These are phyloP conservation scores for Catagonus wagneri DNA, from an alignment of 2,113 vertebrate species.

Conservation along the genomic window DNA sequence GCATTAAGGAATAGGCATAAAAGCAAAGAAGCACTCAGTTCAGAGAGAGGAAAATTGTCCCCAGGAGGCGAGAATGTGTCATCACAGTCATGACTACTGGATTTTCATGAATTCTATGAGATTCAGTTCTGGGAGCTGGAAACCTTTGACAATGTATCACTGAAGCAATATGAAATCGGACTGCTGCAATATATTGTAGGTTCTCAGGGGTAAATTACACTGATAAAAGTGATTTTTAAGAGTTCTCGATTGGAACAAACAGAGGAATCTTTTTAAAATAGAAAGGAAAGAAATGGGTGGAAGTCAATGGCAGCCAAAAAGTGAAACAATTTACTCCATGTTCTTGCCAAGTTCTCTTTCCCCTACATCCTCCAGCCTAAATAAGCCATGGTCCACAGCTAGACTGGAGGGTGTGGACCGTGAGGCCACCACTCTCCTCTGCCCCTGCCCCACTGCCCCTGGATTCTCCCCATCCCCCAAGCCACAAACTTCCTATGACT, in stretches of 20 bases:
- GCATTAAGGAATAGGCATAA: background rate
- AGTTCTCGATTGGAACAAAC: background rate
- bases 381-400: background rate
- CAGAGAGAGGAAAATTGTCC: background rate
- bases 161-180: background rate
- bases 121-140: background rate
- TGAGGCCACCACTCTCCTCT: background rate
- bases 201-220: background rate
- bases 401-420: background rate
- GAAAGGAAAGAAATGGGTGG: background rate
- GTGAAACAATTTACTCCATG: background rate
- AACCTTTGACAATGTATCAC: background rate
- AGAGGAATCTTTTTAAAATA: background rate
- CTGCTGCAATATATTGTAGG: background rate
- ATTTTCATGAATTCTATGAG: conserved; percentile 11
- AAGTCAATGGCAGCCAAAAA: conserved; percentile 23
- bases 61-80: background rate
- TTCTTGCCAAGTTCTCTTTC: background rate
- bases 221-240: background rate
- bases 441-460: background rate
- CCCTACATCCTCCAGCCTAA: background rate
- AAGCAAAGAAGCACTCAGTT: background rate
- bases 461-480: background rate
- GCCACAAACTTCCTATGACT: background rate
- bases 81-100: background rate